A percentile compares a stretch with the other conserved stretches of the same genome.
Evolutionary conservation across 1,140 invertebrate genomes (phyloP).

Genomic region (silkworm (Bombyx mori)): DNA sequence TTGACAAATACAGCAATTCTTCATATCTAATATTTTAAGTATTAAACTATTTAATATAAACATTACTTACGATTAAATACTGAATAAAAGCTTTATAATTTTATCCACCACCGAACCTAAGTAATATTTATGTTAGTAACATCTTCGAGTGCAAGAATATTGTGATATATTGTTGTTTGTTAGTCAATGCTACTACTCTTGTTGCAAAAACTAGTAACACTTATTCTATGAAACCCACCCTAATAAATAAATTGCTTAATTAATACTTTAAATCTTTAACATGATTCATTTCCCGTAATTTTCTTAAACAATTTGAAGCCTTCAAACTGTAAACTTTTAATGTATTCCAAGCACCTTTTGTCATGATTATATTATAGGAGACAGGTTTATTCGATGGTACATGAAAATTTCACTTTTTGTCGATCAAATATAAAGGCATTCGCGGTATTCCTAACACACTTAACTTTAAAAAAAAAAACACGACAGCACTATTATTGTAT

Average conservation of each 20-base stretch:
- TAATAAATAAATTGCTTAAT: conserved; percentile 16
- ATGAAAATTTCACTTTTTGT: too few species aligned
- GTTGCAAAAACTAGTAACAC: conserved; percentile 20
- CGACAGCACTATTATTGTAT: too few species aligned
- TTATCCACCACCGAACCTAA: conserved; percentile 57
- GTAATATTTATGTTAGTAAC: conserved; percentile 54
- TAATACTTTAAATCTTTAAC: conserved; percentile 10
- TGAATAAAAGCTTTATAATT: conserved; percentile 53
- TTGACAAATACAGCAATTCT: conserved; percentile 41
- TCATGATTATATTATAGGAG: conserved; percentile 10
- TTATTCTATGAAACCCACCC: conserved; percentile 19
- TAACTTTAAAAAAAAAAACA: too few species aligned
- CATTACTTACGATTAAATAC: conserved; percentile 54
- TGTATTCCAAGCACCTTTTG: conserved; percentile 7
- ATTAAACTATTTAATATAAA: conserved; percentile 50
- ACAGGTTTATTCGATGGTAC: neutral
- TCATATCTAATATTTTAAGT: conserved; percentile 25
- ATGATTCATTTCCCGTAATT: conserved; percentile 12
- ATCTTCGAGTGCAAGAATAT: conserved; percentile 19
- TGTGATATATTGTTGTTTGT: conserved; percentile 5
- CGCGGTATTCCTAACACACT: too few species aligned
- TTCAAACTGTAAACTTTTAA: conserved; percentile 15
- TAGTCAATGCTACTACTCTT: conserved; percentile 14
- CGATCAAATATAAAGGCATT: too few species aligned
- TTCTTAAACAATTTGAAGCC: conserved; percentile 16